Base-by-base conservation (phyloP, 2,113 vertebrate genomes). In the Hucho hucho region DNA sequence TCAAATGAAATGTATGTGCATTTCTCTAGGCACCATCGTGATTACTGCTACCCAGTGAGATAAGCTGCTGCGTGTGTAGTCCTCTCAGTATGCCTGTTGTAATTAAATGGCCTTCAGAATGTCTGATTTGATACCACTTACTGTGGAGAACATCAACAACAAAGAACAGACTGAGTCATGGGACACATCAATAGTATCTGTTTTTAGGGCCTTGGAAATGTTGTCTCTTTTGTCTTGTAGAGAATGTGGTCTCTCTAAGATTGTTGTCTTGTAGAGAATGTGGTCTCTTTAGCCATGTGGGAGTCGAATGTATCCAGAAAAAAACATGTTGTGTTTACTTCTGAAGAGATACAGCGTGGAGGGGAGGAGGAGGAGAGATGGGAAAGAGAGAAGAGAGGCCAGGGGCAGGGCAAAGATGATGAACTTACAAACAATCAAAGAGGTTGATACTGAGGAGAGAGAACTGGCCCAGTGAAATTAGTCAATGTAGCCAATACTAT, bases 391-490 rank as follows among this genome's bases (percentile, higher is more conserved):
- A 70, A 64, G 89, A 24, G 92, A 93, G 5, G 82, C 81, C 73
- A 69, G 32, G 78, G 87, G 88, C 87, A 85, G 86, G 81, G 81
- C 79, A 87, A 88, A 43, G 72, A 88, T 81, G 94, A 94, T 72
- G 93, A 92, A 88, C 83, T 84, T 13, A 71, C 87, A 94, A 89
- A 95, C 94, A 56, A 94, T 96, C 88, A 79, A 88, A 82, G 81
- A 94, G 82, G 93, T 95, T 53, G 93, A 96, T 81, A 87, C 85
- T 64, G 88, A 95, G 94, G 95, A 96, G 90, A 64, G 88, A 75
- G 70, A 75, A 81, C 81, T 86, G 84, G 75, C 80, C 73, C 70
- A 25, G 63, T 81, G 46, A 16, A 64, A 64, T 70, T 1, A 29
- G 75, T 82, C 81, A 80, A 76, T 79, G 46, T 75, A 43, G 37